Percentiles rank a stretch among this genome's conserved stretches.
These are phyloP conservation scores for Ischnus inquisitorius DNA, from an alignment of 2,888 invertebrate genomes.

Conservation along the genomic window DNA sequence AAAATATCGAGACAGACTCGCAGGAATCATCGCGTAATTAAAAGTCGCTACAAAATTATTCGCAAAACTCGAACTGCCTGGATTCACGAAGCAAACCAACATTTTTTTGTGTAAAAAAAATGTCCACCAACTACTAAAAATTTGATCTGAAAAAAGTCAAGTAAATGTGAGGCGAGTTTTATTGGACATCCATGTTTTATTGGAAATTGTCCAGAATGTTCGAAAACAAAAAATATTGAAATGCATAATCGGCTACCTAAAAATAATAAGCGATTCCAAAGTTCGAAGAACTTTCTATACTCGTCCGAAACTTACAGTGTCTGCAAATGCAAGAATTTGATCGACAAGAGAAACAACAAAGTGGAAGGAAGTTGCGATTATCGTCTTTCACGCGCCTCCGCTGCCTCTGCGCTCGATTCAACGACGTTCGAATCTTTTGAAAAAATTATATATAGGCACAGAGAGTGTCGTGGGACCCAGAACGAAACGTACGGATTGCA, in stretches of 20 bases:
- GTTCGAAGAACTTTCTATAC: neutral
- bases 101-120: no score
- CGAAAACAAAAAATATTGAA: no score
- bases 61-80: neutral
- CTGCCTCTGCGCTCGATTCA: neutral
- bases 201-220: no score
- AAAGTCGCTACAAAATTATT: constrained; percentile 10
- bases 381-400: constrained; percentile 4
- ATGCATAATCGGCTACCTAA: no score
- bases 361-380: constrained; percentile 8
- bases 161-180: no score
- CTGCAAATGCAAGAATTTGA: neutral
- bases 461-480: constrained; percentile 21
- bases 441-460: constrained; percentile 8
- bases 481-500: constrained; percentile 14
- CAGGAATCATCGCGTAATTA: constrained; percentile 22
- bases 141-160: no score
- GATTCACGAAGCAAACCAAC: neutral
- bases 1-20: neutral
- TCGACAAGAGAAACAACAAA: constrained; percentile 2
- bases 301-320: neutral
- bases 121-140: no score
- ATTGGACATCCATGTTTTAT: no score
- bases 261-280: no score
- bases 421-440: constrained; percentile 20